Evolutionary conservation across 2,888 invertebrate genomes (phyloP).

Genomic region (Mycalesis mineus): DNA sequence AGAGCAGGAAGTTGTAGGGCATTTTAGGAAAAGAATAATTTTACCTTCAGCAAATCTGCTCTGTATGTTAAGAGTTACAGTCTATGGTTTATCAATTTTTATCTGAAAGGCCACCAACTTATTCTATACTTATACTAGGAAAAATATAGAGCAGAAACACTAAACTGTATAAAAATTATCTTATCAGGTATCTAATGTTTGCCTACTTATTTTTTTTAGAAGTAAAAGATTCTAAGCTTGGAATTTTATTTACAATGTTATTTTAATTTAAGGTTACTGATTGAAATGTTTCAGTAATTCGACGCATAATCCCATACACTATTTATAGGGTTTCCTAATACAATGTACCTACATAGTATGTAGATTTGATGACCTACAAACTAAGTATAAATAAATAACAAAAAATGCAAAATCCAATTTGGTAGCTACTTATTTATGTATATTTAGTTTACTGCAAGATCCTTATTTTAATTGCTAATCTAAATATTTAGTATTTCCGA

Average conservation of each 20-base stretch:
- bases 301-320: background rate
- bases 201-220: no score
- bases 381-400: background rate
- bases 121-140: no score
- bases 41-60: no score
- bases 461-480: background rate
- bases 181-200: background rate
- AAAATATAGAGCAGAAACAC: background rate
- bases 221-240: background rate
- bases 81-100: no score
- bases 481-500: background rate
- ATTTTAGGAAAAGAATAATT: no score
- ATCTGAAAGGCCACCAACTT: no score
- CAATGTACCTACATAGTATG: no score
- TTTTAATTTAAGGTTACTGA: background rate
- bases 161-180: background rate
- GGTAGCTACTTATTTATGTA: background rate
- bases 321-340: background rate
- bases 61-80: no score
- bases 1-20: no score
- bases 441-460: background rate
- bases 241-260: background rate
- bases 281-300: background rate
- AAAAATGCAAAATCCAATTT: background rate
- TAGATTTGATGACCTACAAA: constrained; percentile 3